Base-by-base conservation (phyloP, 2,888 invertebrate genomes). In the Shargacucullia verbasci region DNA sequence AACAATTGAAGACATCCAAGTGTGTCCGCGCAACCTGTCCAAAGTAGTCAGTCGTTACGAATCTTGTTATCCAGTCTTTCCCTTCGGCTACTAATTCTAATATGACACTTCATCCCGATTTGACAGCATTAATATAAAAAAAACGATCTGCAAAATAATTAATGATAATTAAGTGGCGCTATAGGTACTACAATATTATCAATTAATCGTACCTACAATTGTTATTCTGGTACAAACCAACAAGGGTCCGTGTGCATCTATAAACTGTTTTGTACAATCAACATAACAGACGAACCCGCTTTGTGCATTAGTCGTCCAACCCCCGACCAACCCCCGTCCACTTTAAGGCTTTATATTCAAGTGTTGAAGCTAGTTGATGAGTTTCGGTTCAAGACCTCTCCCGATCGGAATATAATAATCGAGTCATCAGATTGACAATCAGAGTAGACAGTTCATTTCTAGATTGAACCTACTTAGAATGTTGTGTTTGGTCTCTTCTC, bases 181-280 rank as follows among this genome's bases (percentile, higher is more conserved):
- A n/a, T n/a, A n/a, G n/a, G n/a, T n/a, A n/a, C n/a, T n/a, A n/a
- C n/a, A n/a, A n/a, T n/a, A n/a, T 71, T 57, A 58, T 41, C 43
- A 59, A 53, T 29, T 29, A 29, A 9, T 43, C 35, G 41, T 47
- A 52, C 53, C 33, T 34, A 33, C 68, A 57, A 82, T 85, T 83
- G 80, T 81, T 83, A 84, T 84, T 84, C 81, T 59, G 54, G 41
- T 44, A 48, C 75, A 41, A 64, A 50, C 12, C 39, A 14, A 43
- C 67, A 54, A 50, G 53, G 40, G 57, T 62, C 63, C 58, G 63
- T 60, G 69, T 73, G 75, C 81, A 76, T 72, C 74, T 71, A 78
- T 82, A 84, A 85, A 84, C 84, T 80, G 82, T 83, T 81, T 81
- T 79, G 81, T 75, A 78, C 85, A 87, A 86, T 87, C 85, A 85